phyloP scores from a whole-genome alignment of 1,140 invertebrate species.

The Dryas iulia region DNA sequence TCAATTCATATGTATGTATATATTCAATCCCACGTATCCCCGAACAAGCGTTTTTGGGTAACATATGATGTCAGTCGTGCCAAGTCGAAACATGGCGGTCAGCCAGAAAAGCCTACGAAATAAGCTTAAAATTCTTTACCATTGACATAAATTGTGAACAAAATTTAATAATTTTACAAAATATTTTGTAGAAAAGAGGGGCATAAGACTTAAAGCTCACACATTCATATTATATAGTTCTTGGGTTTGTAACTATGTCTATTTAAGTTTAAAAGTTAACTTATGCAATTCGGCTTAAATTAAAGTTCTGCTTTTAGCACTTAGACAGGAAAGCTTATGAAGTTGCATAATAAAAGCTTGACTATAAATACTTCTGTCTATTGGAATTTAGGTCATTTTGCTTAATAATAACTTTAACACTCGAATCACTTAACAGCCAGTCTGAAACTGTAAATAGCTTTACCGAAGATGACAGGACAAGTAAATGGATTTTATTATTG shows the following conservation, averaged over 20 bases:
- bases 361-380: background rate
- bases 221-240: too few relatives aligned
- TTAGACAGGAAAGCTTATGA: background rate
- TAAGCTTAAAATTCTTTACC: background rate
- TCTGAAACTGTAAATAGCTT: background rate
- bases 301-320: background rate
- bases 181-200: too few relatives aligned
- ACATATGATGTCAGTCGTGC: slow-evolving; percentile 10
- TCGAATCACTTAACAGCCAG: background rate
- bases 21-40: slow-evolving; percentile 11
- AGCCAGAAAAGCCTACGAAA: slow-evolving; percentile 7
- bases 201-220: too few relatives aligned
- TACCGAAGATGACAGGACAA: background rate
- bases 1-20: background rate
- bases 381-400: slow-evolving; percentile 1
- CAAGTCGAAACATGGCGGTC: slow-evolving; percentile 8
- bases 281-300: too few relatives aligned
- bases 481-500: background rate
- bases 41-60: slow-evolving; percentile 9
- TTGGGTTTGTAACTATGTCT: too few relatives aligned
- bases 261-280: too few relatives aligned
- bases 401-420: background rate
- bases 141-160: background rate
- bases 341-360: background rate
- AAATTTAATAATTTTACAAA: background rate